Percentiles rank a stretch among this genome's conserved stretches.
These are phyloP conservation scores for Mystacides longicornis DNA, from an alignment of 2,888 invertebrate species.

Conservation along the genomic window DNA sequence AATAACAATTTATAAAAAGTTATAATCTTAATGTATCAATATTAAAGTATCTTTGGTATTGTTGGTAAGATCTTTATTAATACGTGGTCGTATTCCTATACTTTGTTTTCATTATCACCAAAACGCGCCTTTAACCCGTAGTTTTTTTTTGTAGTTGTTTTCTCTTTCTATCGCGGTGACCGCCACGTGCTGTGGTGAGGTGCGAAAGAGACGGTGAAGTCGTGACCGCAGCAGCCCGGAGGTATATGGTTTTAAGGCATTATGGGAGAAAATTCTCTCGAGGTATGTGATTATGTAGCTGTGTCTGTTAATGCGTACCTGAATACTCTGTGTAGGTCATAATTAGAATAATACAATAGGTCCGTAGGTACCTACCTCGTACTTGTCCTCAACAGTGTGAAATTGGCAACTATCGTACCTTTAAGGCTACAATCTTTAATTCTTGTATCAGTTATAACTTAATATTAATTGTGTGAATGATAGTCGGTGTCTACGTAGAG, in stretches of 20 bases:
- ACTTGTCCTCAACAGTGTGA: too few relatives aligned
- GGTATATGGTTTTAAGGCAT: constrained; percentile 10
- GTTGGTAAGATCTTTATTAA: constrained; percentile 1
- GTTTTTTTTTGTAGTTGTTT: constrained; percentile 2
- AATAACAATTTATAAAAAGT: constrained; percentile 4
- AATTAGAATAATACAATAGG: too few relatives aligned
- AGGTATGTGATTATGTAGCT: not conserved
- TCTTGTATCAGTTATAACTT: too few relatives aligned
- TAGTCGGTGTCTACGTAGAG: too few relatives aligned
- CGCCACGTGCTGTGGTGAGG: not conserved
- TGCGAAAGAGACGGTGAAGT: constrained; percentile 16
- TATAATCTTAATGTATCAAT: not conserved
- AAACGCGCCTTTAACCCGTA: constrained; percentile 18
- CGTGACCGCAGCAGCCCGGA: constrained; percentile 17
- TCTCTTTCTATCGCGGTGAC: constrained; percentile 12
- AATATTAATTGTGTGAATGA: too few relatives aligned
- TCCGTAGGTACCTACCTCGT: too few relatives aligned
- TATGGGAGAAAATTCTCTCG: not conserved
- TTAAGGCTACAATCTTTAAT: too few relatives aligned
- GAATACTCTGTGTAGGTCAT: too few relatives aligned
- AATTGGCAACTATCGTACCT: too few relatives aligned
- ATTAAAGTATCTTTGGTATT: not conserved
- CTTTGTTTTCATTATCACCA: not conserved
- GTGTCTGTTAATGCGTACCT: too few relatives aligned
- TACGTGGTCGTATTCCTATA: not conserved